Conservation (phyloP, 2,797 vertebrate species). For the Siniperca undulata region DNA sequence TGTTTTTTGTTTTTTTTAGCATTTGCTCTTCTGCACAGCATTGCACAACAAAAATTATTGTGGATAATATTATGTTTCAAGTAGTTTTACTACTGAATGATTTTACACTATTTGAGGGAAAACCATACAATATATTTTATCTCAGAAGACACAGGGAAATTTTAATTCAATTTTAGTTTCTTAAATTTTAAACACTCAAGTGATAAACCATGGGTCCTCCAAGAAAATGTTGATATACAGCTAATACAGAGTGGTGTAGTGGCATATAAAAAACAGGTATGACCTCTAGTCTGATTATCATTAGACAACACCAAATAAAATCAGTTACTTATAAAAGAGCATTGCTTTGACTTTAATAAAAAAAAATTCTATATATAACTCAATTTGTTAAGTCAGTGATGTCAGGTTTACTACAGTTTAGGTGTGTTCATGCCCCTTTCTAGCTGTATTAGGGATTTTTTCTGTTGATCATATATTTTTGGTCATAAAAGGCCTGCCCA, state of each 20-base stretch:
- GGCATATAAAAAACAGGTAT: not conserved
- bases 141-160: not conserved
- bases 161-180: not conserved
- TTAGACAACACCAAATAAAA: not conserved
- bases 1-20: not conserved
- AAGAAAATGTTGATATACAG: not conserved
- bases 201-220: not conserved
- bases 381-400: not conserved
- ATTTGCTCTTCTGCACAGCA: not conserved
- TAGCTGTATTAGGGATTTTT: not conserved
- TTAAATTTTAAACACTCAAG: not conserved
- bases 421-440: not conserved
- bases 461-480: constrained; percentile 14
- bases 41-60: not conserved
- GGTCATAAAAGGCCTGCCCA: constrained; percentile 38
- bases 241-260: not conserved
- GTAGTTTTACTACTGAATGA: not conserved
- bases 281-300: not conserved
- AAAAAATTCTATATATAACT: not conserved
- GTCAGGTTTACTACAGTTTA: not conserved
- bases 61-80: not conserved
- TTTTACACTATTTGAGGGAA: not conserved
- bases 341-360: not conserved
- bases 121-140: not conserved
- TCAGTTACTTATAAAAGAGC: not conserved